Evolutionary conservation across 1,140 invertebrate species (phyloP).

Genomic region (Augochlora pura): DNA sequence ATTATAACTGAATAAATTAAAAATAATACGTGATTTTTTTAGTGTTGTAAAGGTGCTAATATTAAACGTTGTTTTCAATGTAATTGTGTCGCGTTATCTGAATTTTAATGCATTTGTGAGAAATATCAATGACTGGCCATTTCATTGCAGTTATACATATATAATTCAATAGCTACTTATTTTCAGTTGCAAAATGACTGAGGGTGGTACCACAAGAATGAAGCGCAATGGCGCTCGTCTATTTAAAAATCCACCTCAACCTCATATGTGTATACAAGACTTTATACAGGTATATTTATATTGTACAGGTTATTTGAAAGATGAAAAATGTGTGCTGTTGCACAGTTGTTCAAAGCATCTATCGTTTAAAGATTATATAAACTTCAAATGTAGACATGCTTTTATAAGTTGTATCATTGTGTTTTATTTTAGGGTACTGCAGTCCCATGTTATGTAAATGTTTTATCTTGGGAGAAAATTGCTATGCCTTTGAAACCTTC

Average conservation of each 20-base stretch:
- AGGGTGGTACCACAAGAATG: slow-evolving; percentile 65
- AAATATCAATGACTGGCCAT: not conserved
- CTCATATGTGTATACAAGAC: slow-evolving; percentile 88
- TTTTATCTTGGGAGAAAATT: slow-evolving; percentile 87
- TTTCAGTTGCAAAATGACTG: slow-evolving; percentile 72
- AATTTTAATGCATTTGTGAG: not conserved
- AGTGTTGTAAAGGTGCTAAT: too few species aligned
- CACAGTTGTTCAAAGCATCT: not conserved
- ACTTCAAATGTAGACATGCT: too few species aligned
- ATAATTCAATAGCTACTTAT: not conserved
- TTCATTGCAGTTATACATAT: not conserved
- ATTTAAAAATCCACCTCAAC: slow-evolving; percentile 87
- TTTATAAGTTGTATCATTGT: slow-evolving; percentile 6
- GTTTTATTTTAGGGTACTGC: slow-evolving; percentile 68
- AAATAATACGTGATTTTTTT: not conserved
- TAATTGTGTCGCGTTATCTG: not conserved
- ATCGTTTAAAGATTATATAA: too few species aligned
- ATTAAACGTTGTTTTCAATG: not conserved
- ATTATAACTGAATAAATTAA: not conserved
- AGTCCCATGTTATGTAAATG: slow-evolving; percentile 83
- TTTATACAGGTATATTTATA: slow-evolving; percentile 79
- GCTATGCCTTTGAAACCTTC: slow-evolving; percentile 83
- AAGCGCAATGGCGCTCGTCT: slow-evolving; percentile 78
- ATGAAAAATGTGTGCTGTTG: not conserved
- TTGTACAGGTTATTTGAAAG: not conserved